These are phyloP conservation scores for Ectemnius lituratus DNA, from an alignment of 2,888 invertebrate species.

Conservation along the genomic window DNA sequence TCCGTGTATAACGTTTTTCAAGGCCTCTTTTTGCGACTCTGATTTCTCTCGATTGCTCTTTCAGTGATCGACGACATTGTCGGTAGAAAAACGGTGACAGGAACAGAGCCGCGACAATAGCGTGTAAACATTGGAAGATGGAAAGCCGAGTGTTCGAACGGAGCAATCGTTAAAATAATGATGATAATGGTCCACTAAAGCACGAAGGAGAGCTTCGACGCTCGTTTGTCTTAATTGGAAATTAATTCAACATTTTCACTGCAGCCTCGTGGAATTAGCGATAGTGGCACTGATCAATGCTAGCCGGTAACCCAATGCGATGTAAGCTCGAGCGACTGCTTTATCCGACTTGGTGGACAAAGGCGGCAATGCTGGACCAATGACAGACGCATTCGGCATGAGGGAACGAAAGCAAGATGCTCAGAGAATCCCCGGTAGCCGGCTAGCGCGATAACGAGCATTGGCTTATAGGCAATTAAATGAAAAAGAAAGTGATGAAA, in stretches of 20 bases:
- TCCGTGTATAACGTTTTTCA: background rate
- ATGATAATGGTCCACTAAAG: background rate
- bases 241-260: conserved; percentile 3
- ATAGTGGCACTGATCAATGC: too few species aligned
- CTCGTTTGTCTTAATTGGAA: background rate
- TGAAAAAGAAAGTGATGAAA: too few species aligned
- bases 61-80: too few species aligned
- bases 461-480: too few species aligned
- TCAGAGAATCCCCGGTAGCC: too few species aligned
- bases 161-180: background rate
- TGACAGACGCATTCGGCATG: too few species aligned
- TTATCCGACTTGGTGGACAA: too few species aligned
- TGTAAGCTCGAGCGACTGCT: too few species aligned
- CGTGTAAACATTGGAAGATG: background rate
- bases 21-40: background rate
- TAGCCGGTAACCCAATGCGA: too few species aligned
- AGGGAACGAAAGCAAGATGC: too few species aligned
- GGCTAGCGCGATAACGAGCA: too few species aligned
- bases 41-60: background rate
- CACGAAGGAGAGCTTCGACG: background rate
- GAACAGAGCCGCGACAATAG: background rate
- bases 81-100: background rate
- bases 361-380: too few species aligned
- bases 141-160: background rate
- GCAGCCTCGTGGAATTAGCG: background rate